Evolutionary conservation across 2,888 invertebrate genomes (phyloP).

Genomic region (Noctuana brunneofusca): DNA sequence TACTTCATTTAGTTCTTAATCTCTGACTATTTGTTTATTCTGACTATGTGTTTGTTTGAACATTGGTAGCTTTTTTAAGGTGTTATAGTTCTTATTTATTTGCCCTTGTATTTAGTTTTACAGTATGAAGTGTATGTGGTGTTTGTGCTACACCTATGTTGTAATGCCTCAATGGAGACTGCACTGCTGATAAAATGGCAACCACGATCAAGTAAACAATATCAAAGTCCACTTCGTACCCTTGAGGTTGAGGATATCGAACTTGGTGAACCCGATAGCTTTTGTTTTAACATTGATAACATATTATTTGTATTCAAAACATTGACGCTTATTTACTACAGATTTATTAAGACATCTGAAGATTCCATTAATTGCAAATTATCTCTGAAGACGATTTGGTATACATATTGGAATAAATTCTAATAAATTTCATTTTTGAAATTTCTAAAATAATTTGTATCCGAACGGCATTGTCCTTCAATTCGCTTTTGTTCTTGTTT

Average conservation of each 20-base stretch:
- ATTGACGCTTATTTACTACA: neutral
- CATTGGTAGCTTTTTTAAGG: neutral
- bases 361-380: neutral
- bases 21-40: too few species aligned
- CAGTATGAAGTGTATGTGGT: neutral
- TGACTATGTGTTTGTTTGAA: neutral
- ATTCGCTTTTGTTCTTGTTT: slow-evolving; percentile 44
- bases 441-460: neutral
- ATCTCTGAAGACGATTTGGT: neutral
- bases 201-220: slow-evolving; percentile 19
- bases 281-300: neutral
- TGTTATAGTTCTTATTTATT: neutral
- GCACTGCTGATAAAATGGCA: slow-evolving; percentile 6
- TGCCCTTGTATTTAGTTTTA: neutral
- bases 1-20: too few species aligned
- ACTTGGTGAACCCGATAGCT: slow-evolving; percentile 4
- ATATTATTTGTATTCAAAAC: neutral
- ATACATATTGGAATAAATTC: too few species aligned
- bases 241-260: slow-evolving; percentile 4
- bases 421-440: neutral
- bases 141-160: slow-evolving; percentile 1
- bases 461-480: slow-evolving; percentile 28
- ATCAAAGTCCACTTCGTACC: slow-evolving; percentile 20
- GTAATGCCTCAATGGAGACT: neutral
- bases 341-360: neutral